A percentile compares a stretch with the other conserved stretches of the same genome.
Conservation (phyloP, 2,888 invertebrate genomes). For the Nematopogon swammerdamellus region DNA sequence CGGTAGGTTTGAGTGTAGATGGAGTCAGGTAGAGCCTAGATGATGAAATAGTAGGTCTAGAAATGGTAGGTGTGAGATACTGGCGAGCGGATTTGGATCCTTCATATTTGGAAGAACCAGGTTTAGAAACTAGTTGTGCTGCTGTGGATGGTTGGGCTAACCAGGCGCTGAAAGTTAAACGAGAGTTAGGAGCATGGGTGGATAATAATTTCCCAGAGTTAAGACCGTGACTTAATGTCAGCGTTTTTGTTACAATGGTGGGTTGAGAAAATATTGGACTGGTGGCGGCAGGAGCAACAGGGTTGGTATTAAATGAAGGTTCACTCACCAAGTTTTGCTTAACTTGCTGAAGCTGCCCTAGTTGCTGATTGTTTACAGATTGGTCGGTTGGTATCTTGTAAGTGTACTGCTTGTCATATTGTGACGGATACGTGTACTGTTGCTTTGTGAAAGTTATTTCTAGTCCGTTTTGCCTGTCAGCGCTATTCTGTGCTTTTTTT, state of each 20-base stretch:
- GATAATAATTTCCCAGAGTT: neutral
- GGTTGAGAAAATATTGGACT: constrained; percentile 15
- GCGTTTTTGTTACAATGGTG: constrained; percentile 35
- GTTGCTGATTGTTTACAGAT: constrained; percentile 20
- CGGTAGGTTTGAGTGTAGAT: constrained; percentile 29
- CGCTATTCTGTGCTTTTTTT: constrained; percentile 18
- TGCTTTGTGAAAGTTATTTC: constrained; percentile 22
- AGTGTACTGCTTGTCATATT: constrained; percentile 23
- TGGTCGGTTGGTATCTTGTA: constrained; percentile 19
- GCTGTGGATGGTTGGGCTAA: constrained; percentile 36
- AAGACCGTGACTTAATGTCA: constrained; percentile 19
- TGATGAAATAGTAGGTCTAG: constrained; percentile 17
- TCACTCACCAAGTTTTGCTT: constrained; percentile 45
- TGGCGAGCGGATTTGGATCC: constrained; percentile 21
- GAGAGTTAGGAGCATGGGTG: constrained; percentile 29
- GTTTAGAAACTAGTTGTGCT: constrained; percentile 24
- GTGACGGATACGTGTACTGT: constrained; percentile 21
- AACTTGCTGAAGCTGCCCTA: constrained; percentile 20
- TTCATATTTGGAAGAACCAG: constrained; percentile 28
- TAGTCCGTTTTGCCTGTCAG: constrained; percentile 20
- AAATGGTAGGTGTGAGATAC: constrained; percentile 21
- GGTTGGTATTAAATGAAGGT: constrained; percentile 14
- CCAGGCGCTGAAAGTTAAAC: constrained; percentile 45
- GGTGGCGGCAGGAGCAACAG: neutral
- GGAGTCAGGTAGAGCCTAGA: constrained; percentile 26